A percentile compares a stretch with the other conserved stretches of the same genome.
Evolutionary conservation across 2,888 invertebrate genomes (phyloP).

Genomic region (Protodeltote pygarga): DNA sequence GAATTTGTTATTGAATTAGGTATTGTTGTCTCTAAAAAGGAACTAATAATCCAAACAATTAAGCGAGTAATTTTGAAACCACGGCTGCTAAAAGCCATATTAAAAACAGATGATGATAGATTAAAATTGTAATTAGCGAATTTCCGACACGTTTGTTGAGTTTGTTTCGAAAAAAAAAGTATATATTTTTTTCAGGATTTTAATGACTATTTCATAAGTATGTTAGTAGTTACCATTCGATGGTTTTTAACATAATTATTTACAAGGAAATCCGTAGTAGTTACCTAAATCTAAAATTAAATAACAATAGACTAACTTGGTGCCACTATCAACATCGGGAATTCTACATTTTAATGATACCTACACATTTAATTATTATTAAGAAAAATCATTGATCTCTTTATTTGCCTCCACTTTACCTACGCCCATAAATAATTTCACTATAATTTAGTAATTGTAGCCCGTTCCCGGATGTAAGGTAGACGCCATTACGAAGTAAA

Average conservation of each 20-base stretch:
- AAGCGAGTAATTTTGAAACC: slow-evolving; percentile 21
- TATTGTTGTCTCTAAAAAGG: too few relatives aligned
- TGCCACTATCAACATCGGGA: too few relatives aligned
- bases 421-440: background rate
- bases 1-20: too few relatives aligned
- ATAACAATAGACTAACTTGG: too few relatives aligned
- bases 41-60: slow-evolving; percentile 14
- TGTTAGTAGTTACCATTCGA: background rate
- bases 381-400: background rate
- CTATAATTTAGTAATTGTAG: slow-evolving; percentile 6
- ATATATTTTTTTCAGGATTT: too few relatives aligned
- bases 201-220: background rate
- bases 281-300: too few relatives aligned
- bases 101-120: slow-evolving; percentile 5
- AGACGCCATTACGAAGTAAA: slow-evolving; percentile 28
- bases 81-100: slow-evolving; percentile 27
- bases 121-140: slow-evolving; percentile 15
- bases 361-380: too few relatives aligned
- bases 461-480: slow-evolving; percentile 39
- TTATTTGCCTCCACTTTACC: background rate
- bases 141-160: slow-evolving; percentile 4
- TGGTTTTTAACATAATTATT: background rate
- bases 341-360: too few relatives aligned
- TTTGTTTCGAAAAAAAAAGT: slow-evolving; percentile 4
- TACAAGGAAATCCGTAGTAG: too few relatives aligned